These are phyloP conservation scores for Kryptolebias ocellatus DNA, from an alignment of 2,797 vertebrate genomes.

Conservation along the genomic window DNA sequence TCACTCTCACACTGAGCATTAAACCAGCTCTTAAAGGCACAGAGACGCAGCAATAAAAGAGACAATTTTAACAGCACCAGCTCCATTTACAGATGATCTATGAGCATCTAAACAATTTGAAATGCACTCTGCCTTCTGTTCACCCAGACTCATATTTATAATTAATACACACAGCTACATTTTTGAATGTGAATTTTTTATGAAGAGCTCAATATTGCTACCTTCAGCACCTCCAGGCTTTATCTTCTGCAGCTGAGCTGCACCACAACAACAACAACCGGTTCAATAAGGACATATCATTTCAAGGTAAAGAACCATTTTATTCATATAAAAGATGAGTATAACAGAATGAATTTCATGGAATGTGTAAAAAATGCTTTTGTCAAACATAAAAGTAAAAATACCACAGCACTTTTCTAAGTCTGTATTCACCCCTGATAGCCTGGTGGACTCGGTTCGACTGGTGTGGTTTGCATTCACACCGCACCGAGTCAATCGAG, in stretches of 20 bases:
- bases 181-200: background rate
- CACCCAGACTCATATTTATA: background rate
- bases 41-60: background rate
- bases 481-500: too few species aligned
- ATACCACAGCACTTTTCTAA: too few species aligned
- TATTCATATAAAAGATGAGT: background rate
- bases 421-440: too few species aligned
- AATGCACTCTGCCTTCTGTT: constrained; percentile 1
- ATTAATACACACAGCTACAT: background rate
- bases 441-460: too few species aligned
- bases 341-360: background rate
- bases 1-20: too few species aligned
- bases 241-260: background rate
- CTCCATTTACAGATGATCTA: background rate
- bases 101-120: background rate
- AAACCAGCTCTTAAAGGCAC: background rate
- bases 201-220: background rate
- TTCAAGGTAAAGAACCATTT: background rate
- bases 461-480: too few species aligned
- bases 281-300: background rate
- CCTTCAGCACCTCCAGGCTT: background rate
- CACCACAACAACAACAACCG: background rate
- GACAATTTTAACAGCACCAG: background rate
- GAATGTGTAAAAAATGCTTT: background rate
- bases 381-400: too few species aligned